Conservation (phyloP, 2,113 vertebrate species). For the Rhipidura dahli region DNA sequence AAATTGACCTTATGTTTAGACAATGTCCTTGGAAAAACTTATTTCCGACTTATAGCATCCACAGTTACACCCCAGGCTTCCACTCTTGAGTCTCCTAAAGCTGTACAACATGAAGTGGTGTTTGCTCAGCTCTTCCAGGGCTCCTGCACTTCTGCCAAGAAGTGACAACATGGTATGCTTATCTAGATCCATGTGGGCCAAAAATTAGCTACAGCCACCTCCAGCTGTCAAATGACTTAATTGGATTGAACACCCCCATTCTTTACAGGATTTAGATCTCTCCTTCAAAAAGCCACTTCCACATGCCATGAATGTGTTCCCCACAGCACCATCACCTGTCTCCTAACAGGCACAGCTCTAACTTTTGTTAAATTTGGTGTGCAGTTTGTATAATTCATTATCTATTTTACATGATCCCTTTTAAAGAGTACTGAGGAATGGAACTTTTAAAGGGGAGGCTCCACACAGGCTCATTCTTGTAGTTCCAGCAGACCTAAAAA, state of each 20-base stretch:
- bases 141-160: not conserved
- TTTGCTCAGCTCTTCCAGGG: not conserved
- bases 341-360: not conserved
- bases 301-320: not conserved
- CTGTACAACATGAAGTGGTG: not conserved
- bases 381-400: not conserved
- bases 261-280: not conserved
- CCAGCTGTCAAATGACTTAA: not conserved
- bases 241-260: not conserved
- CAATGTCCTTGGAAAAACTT: not conserved
- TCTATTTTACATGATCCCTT: not conserved
- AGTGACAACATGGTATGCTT: not conserved
- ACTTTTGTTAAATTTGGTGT: not conserved
- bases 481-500: conserved; percentile 41
- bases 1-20: not conserved
- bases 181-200: not conserved
- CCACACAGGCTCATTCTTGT: not conserved
- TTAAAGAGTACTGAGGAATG: no score
- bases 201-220: not conserved
- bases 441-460: conserved; percentile 5
- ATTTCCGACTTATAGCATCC: not conserved
- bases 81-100: not conserved
- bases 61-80: not conserved
- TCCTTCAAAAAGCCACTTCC: not conserved
- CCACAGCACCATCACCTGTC: not conserved